Evolutionary conservation across 2,888 invertebrate species (phyloP).

Genomic region (Deilephila elpenor): DNA sequence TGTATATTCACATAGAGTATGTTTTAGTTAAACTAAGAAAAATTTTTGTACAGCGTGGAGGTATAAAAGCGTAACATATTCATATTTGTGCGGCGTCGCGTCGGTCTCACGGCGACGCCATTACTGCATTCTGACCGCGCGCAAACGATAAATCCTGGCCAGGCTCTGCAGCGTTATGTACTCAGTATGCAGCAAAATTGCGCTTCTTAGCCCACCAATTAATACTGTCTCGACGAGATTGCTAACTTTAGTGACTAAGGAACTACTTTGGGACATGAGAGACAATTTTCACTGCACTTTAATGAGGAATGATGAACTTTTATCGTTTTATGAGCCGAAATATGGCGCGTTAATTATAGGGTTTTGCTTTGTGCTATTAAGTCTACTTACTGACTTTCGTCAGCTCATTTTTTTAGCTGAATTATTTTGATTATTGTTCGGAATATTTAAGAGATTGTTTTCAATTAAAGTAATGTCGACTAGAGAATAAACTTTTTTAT

Average conservation of each 20-base stretch:
- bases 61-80: slow-evolving; percentile 46
- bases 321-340: slow-evolving; percentile 15
- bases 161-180: slow-evolving; percentile 59
- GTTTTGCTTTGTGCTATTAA: neutral
- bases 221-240: slow-evolving; percentile 57
- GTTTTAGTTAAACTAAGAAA: slow-evolving; percentile 57
- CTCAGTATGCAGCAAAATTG: slow-evolving; percentile 61
- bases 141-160: slow-evolving; percentile 68
- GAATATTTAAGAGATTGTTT: too few species aligned
- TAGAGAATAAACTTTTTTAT: neutral
- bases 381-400: neutral
- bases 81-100: slow-evolving; percentile 58
- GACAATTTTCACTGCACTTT: slow-evolving; percentile 20
- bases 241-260: slow-evolving; percentile 50
- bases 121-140: slow-evolving; percentile 71
- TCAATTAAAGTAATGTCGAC: too few species aligned
- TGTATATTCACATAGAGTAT: slow-evolving; percentile 8
- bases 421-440: too few species aligned
- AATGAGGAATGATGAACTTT: slow-evolving; percentile 25
- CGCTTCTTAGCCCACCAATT: slow-evolving; percentile 61
- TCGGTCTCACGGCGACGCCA: slow-evolving; percentile 56
- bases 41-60: slow-evolving; percentile 60
- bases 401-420: neutral
- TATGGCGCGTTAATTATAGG: slow-evolving; percentile 6
- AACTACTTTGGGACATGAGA: slow-evolving; percentile 34